Base-by-base conservation (phyloP, 2,113 vertebrate species). In the Chlorodrepanis virens region DNA sequence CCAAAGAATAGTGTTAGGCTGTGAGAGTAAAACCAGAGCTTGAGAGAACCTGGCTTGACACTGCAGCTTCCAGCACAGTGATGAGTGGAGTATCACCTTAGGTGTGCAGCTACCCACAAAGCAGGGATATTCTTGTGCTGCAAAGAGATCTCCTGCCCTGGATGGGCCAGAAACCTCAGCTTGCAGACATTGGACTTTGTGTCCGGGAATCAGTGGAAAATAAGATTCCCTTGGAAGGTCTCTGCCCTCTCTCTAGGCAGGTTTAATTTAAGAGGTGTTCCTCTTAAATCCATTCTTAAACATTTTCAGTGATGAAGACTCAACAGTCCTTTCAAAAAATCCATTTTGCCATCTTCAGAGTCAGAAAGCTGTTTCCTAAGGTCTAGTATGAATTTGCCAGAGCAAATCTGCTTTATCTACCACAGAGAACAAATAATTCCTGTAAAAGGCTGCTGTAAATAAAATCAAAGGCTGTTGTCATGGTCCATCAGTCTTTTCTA, bases 401-500 rank as follows among this genome's bases (percentile, higher is more conserved):
- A 63, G 56, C 52, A 83, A 87, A 87, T 92, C 81, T 60, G 60
- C 45, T 90, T 85, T 91, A 40, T 67, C 47, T 92, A 78, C 68
- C 54, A 78, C 39, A 91, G 25, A 83, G 52, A 93, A 95, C 33
- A 92, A 95, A 87, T 87, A 96, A 93, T 95, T 96, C 83, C 80
- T 50, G 80, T 92, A 93, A 95, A 86, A 89, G 86, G 35, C 76
- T 92, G 63, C 57, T 89, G 68, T 69, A 96, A 97, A 96, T 94
- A 89, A 93, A 94, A 97, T 95, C 83, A 95, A 77, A 94, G 64
- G 47, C 64, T 95, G 54, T 74, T 86, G 86, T 78, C 72, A 72
- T 83, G 64, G 71, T 50, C 87, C 86, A 95, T 95, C 93, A 78
- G 83, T 97, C 80, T 91, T 95, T 87, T 90, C 94, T 95, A 93